phyloP scores from a whole-genome alignment of 2,797 vertebrate species.

The Propithecus perrieri region DNA sequence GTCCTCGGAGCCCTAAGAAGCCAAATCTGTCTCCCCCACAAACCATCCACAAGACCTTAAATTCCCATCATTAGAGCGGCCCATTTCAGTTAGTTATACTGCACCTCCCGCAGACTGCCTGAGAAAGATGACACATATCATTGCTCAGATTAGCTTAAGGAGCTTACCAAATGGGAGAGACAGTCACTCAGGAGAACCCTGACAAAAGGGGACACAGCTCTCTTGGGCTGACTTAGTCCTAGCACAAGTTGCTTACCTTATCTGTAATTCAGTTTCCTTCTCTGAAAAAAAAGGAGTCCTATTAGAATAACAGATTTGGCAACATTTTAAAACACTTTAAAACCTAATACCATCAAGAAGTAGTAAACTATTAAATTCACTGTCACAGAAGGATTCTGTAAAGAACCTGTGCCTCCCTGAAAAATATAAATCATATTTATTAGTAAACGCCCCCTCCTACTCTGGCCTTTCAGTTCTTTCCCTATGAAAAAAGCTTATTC shows the following conservation, averaged over 20 bases:
- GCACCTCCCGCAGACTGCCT: background rate
- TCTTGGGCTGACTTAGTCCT: background rate
- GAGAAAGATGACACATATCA: background rate
- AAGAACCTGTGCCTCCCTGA: background rate
- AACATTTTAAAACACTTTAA: conserved; percentile 1
- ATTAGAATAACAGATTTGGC: background rate
- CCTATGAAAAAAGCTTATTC: background rate
- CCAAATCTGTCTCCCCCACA: background rate
- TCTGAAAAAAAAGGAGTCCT: background rate
- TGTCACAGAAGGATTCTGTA: background rate
- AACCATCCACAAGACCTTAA: background rate
- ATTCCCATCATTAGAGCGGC: background rate
- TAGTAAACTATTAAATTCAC: background rate
- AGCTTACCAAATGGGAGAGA: background rate
- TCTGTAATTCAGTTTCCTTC: conserved; percentile 1
- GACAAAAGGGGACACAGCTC: background rate
- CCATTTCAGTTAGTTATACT: background rate
- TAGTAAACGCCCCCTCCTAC: background rate
- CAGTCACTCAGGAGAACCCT: background rate
- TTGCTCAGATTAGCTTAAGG: background rate
- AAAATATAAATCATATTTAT: background rate
- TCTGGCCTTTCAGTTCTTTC: conserved; percentile 1
- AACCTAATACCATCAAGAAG: conserved; percentile 14
- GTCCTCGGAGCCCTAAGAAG: background rate
- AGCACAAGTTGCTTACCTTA: background rate